These are phyloP conservation scores for Nemotelus pantherinus DNA, from an alignment of 2,888 invertebrate species.

Conservation along the genomic window DNA sequence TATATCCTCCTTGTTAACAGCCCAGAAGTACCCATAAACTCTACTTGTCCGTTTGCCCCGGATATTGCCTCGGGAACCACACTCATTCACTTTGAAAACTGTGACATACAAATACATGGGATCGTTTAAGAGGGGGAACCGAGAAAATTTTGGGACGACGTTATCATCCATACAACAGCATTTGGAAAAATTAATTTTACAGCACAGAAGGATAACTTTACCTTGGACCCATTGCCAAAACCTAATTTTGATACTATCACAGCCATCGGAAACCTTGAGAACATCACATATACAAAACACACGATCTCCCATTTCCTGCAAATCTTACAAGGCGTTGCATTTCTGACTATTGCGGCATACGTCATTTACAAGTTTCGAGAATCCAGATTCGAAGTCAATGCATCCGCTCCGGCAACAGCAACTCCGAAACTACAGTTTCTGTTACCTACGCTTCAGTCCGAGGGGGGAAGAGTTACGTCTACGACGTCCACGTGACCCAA, in stretches of 20 bases:
- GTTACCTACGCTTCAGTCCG: neutral
- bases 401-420: neutral
- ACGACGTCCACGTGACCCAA: neutral
- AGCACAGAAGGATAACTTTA: neutral
- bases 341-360: neutral
- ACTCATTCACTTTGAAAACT: conserved; percentile 15
- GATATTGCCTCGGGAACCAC: neutral
- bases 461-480: conserved; percentile 17
- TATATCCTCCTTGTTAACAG: neutral
- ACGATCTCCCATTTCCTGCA: neutral
- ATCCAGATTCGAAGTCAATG: neutral
- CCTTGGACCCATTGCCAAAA: neutral
- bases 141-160: conserved; percentile 17
- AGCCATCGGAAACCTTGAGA: neutral
- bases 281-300: neutral
- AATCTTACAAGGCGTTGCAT: neutral
- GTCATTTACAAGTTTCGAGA: neutral
- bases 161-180: neutral
- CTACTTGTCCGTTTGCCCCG: conserved; percentile 5
- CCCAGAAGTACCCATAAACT: neutral
- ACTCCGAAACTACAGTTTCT: neutral
- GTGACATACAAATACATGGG: conserved; percentile 19
- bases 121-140: conserved; percentile 15
- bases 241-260: neutral
- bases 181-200: conserved; percentile 20